Percentiles rank a stretch among this genome's conserved stretches.
Evolutionary conservation across 2,113 vertebrate genomes (phyloP).

Genomic region (Macroglossus sobrinus): DNA sequence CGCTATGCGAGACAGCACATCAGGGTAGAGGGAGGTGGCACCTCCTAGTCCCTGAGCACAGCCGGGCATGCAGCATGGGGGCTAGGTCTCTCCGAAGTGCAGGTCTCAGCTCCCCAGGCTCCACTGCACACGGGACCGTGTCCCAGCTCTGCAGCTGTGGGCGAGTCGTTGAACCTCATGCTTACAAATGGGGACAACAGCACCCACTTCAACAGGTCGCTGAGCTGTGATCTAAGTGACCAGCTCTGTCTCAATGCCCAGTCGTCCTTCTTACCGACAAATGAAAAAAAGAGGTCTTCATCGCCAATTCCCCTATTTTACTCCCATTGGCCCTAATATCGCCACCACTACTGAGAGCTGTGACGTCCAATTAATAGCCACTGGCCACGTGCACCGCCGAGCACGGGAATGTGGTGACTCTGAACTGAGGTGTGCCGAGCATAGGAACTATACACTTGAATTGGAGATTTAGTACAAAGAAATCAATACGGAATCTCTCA

Average conservation of each 20-base stretch:
- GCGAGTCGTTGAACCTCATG: not conserved
- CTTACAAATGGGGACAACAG: not conserved
- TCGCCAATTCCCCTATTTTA: fast-evolving
- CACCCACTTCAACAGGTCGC: not conserved
- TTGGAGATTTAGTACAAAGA: not conserved
- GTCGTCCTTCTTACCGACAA: not conserved
- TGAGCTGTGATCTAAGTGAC: not conserved
- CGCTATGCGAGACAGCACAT: not conserved
- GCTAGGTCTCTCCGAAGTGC: fast-evolving
- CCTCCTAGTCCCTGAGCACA: not conserved
- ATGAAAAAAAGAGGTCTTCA: not conserved
- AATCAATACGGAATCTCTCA: not conserved
- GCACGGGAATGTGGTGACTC: not conserved
- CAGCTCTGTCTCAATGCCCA: not conserved
- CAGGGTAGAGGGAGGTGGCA: fast-evolving
- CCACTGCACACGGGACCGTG: not conserved
- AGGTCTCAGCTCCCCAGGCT: too few species aligned
- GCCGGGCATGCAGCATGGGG: fast-evolving
- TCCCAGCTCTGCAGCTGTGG: fast-evolving
- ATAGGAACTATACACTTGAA: fast-evolving
- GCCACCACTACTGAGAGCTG: fast-evolving
- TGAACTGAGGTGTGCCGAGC: fast-evolving
- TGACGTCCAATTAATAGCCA: not conserved
- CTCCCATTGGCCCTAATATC: not conserved
- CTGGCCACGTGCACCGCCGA: fast-evolving